A percentile compares a stretch with the other conserved stretches of the same genome.
Evolutionary conservation across 2,888 invertebrate species (phyloP).

Genomic region (Alloscopus bannaensis): DNA sequence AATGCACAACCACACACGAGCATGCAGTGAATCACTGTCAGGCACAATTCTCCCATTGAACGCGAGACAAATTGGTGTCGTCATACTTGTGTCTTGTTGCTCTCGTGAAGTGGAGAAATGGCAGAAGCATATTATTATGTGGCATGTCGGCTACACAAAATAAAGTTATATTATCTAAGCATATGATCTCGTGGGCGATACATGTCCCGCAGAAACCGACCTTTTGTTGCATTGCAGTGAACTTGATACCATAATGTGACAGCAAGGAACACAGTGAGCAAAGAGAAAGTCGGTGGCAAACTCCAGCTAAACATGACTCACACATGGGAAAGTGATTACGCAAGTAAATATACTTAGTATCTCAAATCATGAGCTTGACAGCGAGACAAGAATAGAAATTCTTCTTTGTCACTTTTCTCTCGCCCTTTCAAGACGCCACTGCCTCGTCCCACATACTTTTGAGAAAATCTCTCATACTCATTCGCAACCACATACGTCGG

Average conservation of each 20-base stretch:
- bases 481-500: neutral
- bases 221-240: slow-evolving; percentile 19
- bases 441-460: neutral
- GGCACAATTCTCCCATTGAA: neutral
- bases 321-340: neutral
- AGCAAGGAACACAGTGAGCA: neutral
- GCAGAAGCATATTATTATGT: too few relatives aligned
- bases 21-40: slow-evolving; percentile 5
- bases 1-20: neutral
- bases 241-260: slow-evolving; percentile 11
- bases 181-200: neutral
- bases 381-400: neutral
- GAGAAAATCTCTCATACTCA: neutral
- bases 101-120: too few relatives aligned
- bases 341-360: neutral
- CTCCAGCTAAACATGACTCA: too few relatives aligned
- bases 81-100: too few relatives aligned
- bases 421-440: too few relatives aligned
- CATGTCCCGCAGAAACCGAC: neutral
- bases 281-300: neutral
- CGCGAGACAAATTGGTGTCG: neutral
- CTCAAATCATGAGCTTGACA: too few relatives aligned
- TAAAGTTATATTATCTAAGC: neutral
- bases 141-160: neutral
- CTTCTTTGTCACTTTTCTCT: neutral